A percentile compares a stretch with the other conserved stretches of the same genome.
Evolutionary conservation across 37 sponge, comb jelly and placozoan species (phyloP).

Genomic region (Ephydatia muelleri): DNA sequence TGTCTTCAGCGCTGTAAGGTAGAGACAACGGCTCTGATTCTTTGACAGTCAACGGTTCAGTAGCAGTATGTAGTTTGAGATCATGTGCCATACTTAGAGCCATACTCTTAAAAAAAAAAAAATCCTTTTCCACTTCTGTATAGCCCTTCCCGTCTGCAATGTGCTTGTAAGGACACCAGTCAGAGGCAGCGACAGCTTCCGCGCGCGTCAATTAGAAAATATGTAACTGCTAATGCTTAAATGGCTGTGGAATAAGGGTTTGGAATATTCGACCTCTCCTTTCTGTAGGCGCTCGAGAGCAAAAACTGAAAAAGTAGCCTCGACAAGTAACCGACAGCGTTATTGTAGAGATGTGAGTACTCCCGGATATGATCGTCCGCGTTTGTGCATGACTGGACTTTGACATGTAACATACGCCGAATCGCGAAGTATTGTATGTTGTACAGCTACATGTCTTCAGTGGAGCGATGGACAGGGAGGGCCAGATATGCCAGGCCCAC

Average conservation of each 20-base stretch:
- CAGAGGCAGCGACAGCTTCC: not conserved
- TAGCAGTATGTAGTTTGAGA: not conserved
- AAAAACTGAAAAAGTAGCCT: too few species aligned
- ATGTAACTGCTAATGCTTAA: not conserved
- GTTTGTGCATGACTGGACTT: too few species aligned
- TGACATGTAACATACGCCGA: too few species aligned
- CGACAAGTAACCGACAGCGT: too few species aligned
- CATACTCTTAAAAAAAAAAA: not conserved
- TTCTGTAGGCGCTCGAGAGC: too few species aligned
- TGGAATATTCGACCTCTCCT: not conserved
- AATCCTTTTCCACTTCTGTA: not conserved
- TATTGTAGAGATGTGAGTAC: too few species aligned
- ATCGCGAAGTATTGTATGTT: too few species aligned
- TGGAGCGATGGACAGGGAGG: too few species aligned
- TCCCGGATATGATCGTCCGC: too few species aligned
- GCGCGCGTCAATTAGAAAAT: not conserved
- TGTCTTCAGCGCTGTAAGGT: not conserved
- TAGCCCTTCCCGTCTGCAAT: not conserved
- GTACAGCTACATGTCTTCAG: too few species aligned
- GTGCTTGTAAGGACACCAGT: not conserved
- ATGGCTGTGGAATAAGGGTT: not conserved
- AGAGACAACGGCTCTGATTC: constrained; percentile 1
- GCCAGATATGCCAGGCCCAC: too few species aligned
- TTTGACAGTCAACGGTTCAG: not conserved
- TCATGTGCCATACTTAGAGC: not conserved